Evolutionary conservation across 2,888 invertebrate genomes (phyloP), one percentile per base, ranked within the genome.

Genomic region (Timandra comae): DNA sequence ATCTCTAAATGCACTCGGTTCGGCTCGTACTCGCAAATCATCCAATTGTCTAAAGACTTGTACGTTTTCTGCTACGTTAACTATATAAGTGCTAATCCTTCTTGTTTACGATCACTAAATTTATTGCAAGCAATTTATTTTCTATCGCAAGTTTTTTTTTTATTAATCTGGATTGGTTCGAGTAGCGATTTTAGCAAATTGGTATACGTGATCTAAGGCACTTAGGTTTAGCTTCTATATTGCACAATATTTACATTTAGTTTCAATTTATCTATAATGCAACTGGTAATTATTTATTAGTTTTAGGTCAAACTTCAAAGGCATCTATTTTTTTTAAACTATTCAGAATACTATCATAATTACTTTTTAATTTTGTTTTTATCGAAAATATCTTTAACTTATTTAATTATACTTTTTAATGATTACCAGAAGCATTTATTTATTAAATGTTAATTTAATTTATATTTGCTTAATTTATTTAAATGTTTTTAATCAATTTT

Each of bases 31-130:
- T 54, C 56, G 6, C 16, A 16, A 16, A 16, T 16, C 16, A 6
- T 16, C 6, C 16, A 16, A 16, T 54, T 49, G 45, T 46, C 39
- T 16, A 5, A 16, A 16, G 33, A 49, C 49, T 51, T 41, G 55
- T 35, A 50, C 43, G 41, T 54, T 62, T 59, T 57, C 63, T 52
- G 57, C 50, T 47, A 57, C 54, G 51, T 54, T 61, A 55, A 52
- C 38, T 49, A 44, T 53, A 53, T 46, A 47, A 52, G 49, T 51
- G 46, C 48, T 45, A 47, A 56, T 58, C 52, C 52, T 50, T 56
- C 56, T 59, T 47, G 49, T 59, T 59, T 51, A 56, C 47, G 55
- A 50, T 46, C 37, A 30, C 30, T 39, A 30, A 37, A 42, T 40
- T 46, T 49, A 49, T 49, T 34, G 30, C 36, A 13, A 29, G 27